Evolutionary conservation across 2,888 invertebrate genomes (phyloP), one percentile per base, ranked within the genome.

Genomic region (Pyrochroa serraticornis): DNA sequence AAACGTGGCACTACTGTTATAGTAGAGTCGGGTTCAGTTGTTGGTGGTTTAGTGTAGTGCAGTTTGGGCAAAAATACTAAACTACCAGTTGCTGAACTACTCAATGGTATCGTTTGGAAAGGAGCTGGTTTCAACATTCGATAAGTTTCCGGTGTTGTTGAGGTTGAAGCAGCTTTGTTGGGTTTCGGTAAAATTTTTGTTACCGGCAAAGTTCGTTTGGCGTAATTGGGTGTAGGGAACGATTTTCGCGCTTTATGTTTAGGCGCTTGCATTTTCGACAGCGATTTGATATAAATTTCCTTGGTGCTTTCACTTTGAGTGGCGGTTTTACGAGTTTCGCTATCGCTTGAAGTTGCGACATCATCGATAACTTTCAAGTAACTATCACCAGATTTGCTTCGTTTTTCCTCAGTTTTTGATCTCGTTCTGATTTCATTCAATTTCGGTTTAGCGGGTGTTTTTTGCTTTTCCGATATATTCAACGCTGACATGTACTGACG

Each of bases 241-340:
- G 75, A 72, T 64, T 77, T 77, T 34, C 77, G 56, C 1, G 77
- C 77, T 54, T 71, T 70, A 45, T 74, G 76, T 61, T 76, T 75
- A 0, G 68, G 46, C 7, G 48, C 31, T 45, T 57, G 67, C 44
- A 76, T 62, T 64, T 73, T 74, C 5, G 75, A 71, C 52, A 76
- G 69, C 1, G 77, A 74, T 65, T 76, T 77, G 3, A 77, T 72
- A 49, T 60, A 72, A 53, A 77, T 75, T 52, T 75, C 75, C 7
- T 59, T 54, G 0, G 30, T 71, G 6, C 69, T 65, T 53, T 69
- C 68, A 13, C 54, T 58, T 2, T 47, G 44, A 12, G 63, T 65
- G 0, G 63, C 45, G 9, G 55, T 31, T 63, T 61, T 55, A 10
- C 44, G 42, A 8, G 52, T 53, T 13, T 63, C 62, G 13, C 46